Evolutionary conservation across 2,888 invertebrate species (phyloP).

Genomic region (Pammene aurita): DNA sequence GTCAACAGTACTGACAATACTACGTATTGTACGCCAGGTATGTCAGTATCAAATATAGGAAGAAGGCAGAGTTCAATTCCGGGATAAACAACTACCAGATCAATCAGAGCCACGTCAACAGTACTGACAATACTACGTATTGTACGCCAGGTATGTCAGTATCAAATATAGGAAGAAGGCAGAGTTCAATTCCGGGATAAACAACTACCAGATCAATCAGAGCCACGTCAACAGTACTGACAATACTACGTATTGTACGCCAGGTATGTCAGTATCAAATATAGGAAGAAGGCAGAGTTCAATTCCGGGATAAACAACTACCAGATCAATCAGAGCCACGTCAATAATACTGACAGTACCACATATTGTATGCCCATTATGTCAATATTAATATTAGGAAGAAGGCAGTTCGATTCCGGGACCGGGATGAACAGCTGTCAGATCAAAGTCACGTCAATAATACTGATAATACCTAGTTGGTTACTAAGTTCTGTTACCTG

Average conservation of each 20-base stretch:
- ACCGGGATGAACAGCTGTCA: too few species aligned
- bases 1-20: conserved; percentile 59
- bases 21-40: conserved; percentile 72
- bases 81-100: conserved; percentile 79
- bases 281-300: conserved; percentile 74
- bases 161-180: conserved; percentile 64
- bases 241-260: conserved; percentile 74
- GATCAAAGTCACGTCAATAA: too few species aligned
- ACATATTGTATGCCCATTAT: conserved; percentile 72
- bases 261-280: conserved; percentile 42
- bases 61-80: conserved; percentile 78
- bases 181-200: conserved; percentile 79
- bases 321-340: conserved; percentile 66
- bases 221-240: conserved; percentile 57
- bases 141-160: conserved; percentile 61
- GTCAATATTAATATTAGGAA: too few species aligned
- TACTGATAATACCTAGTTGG: too few species aligned
- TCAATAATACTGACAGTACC: conserved; percentile 58
- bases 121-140: conserved; percentile 67
- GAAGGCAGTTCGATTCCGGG: too few species aligned
- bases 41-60: conserved; percentile 47
- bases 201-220: conserved; percentile 74
- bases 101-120: conserved; percentile 61
- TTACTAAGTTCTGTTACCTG: too few species aligned
- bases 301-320: conserved; percentile 80